These are phyloP conservation scores for Eurois occulta DNA, from an alignment of 2,888 invertebrate genomes.

Conservation along the genomic window DNA sequence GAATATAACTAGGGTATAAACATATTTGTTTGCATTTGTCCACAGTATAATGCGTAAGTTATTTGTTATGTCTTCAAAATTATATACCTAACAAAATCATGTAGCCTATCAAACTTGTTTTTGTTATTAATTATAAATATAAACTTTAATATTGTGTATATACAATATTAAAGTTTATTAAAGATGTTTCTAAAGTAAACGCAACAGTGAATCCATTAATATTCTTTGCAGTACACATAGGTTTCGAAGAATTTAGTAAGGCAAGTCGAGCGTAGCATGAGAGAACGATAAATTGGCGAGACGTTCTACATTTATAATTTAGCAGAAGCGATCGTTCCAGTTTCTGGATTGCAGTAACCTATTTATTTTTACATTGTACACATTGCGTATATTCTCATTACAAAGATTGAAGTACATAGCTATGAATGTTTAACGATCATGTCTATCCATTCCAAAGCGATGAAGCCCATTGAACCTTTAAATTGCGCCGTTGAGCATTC, in stretches of 20 bases:
- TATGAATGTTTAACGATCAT: slow-evolving; percentile 7
- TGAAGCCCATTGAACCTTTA: background rate
- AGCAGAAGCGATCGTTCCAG: slow-evolving; percentile 67
- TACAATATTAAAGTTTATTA: background rate
- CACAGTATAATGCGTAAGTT: slow-evolving; percentile 21
- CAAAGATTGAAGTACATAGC: slow-evolving; percentile 13
- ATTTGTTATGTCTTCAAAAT: background rate
- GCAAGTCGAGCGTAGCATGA: slow-evolving; percentile 62
- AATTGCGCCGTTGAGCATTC: slow-evolving; percentile 15
- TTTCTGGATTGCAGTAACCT: slow-evolving; percentile 61
- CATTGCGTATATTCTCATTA: slow-evolving; percentile 9
- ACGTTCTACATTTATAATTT: slow-evolving; percentile 77
- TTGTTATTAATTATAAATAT: too few relatives aligned
- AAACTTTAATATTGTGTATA: background rate
- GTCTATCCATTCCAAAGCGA: slow-evolving; percentile 14
- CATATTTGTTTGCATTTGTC: slow-evolving; percentile 18
- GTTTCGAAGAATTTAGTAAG: slow-evolving; percentile 70
- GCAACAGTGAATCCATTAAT: slow-evolving; percentile 41
- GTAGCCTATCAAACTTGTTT: background rate
- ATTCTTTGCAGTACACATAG: slow-evolving; percentile 46
- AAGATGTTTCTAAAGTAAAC: slow-evolving; percentile 3
- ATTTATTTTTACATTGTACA: slow-evolving; percentile 57
- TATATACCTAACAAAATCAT: background rate
- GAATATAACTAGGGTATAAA: slow-evolving; percentile 19
- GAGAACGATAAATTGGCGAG: slow-evolving; percentile 70